Percentiles rank a stretch among this genome's conserved stretches.
phyloP scores from a whole-genome alignment of 2,888 invertebrate species.

The Anthophora plumipes region DNA sequence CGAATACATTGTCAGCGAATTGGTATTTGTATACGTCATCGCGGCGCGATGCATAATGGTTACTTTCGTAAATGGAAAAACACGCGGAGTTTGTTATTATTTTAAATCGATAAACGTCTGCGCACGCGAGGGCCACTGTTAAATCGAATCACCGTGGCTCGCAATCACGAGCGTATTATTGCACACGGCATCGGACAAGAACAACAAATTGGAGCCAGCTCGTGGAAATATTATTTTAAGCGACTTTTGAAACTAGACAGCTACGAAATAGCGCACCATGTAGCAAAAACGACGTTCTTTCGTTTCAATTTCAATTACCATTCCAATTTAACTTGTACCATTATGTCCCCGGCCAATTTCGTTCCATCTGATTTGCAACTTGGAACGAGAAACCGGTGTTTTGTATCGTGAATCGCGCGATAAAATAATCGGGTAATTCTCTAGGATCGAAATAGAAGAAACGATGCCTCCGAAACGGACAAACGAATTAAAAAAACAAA shows the following conservation, averaged over 20 bases:
- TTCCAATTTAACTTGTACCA: background rate
- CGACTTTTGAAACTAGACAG: slow-evolving; percentile 11
- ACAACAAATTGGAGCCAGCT: slow-evolving; percentile 32
- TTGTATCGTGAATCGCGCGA: background rate
- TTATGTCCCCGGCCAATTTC: background rate
- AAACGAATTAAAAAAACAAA: too few relatives aligned
- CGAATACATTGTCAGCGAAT: background rate
- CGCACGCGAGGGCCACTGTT: slow-evolving; percentile 45
- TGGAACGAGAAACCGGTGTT: background rate
- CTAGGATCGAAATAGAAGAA: background rate
- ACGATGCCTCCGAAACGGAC: background rate
- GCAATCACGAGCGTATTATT: slow-evolving; percentile 46
- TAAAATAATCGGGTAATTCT: background rate
- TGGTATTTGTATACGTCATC: background rate
- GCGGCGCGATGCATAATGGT: background rate
- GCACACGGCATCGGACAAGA: slow-evolving; percentile 21
- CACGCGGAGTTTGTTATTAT: slow-evolving; percentile 52
- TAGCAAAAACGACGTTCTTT: background rate
- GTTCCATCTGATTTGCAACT: background rate
- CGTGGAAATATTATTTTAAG: slow-evolving; percentile 45
- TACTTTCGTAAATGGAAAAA: slow-evolving; percentile 54
- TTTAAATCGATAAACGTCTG: slow-evolving; percentile 52
- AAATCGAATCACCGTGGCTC: slow-evolving; percentile 50
- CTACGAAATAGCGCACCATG: background rate
- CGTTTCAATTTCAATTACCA: slow-evolving; percentile 2